Percentiles rank a stretch among this genome's conserved stretches.
Evolutionary conservation across 2,888 invertebrate species (phyloP).

Genomic region (Sicus ferrugineus): DNA sequence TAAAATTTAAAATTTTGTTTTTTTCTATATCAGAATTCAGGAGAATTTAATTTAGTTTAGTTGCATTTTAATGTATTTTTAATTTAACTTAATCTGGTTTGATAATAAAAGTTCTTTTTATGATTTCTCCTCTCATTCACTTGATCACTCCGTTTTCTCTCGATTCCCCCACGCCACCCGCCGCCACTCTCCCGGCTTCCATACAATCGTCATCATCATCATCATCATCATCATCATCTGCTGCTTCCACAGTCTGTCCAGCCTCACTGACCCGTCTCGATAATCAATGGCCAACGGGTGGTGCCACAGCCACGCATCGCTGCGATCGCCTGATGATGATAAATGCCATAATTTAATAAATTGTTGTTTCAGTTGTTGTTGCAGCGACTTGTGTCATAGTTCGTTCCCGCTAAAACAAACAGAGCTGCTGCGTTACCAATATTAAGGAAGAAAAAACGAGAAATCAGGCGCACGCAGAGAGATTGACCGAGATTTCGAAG

Average conservation of each 20-base stretch:
- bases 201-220: not conserved
- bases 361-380: slow-evolving; percentile 21
- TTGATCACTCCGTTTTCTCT: not conserved
- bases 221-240: not conserved
- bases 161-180: not conserved
- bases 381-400: slow-evolving; percentile 30
- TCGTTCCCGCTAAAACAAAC: slow-evolving; percentile 23
- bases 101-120: too few species aligned
- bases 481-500: slow-evolving; percentile 34
- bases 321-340: slow-evolving; percentile 47
- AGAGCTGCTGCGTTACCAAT: not conserved
- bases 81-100: not conserved
- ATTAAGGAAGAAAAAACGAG: too few species aligned
- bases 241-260: not conserved
- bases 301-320: slow-evolving; percentile 27
- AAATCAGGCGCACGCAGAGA: slow-evolving; percentile 21
- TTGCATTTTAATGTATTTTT: not conserved
- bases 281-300: slow-evolving; percentile 33
- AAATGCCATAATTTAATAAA: slow-evolving; percentile 50
- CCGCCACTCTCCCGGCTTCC: not conserved
- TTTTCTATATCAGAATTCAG: too few species aligned
- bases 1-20: too few species aligned
- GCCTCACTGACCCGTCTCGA: not conserved
- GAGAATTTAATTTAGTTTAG: not conserved
- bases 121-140: too few species aligned